Evolutionary conservation across 2,888 invertebrate genomes (phyloP).

Genomic region (Pammene fasciana): DNA sequence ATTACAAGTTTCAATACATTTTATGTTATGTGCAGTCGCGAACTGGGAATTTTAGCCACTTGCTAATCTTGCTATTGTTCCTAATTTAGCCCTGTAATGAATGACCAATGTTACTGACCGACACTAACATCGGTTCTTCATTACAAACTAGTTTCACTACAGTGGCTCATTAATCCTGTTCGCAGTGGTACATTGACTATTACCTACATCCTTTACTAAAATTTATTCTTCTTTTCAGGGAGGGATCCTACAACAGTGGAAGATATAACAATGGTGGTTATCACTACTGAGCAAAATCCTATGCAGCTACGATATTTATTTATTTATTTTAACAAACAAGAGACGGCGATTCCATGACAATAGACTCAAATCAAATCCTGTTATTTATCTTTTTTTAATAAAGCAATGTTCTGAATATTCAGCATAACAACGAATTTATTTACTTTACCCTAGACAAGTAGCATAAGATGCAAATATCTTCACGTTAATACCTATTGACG

Average conservation of each 20-base stretch:
- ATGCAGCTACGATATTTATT: constrained; percentile 2
- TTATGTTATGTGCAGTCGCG: too few species aligned
- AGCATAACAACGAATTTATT: background rate
- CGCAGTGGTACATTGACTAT: too few species aligned
- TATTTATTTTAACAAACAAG: constrained; percentile 4
- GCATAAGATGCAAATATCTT: background rate
- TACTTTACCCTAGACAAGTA: background rate
- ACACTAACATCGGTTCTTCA: too few species aligned
- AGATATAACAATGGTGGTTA: constrained; percentile 57
- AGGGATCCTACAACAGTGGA: constrained; percentile 55
- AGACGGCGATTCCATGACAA: background rate
- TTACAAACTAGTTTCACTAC: too few species aligned
- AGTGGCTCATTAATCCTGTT: too few species aligned
- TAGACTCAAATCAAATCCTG: background rate
- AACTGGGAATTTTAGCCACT: too few species aligned
- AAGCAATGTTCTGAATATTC: background rate
- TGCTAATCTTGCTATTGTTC: too few species aligned
- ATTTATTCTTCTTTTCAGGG: constrained; percentile 17
- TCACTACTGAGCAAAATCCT: constrained; percentile 50
- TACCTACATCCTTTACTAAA: background rate
- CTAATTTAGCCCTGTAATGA: too few species aligned
- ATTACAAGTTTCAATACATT: too few species aligned
- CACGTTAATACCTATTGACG: too few species aligned
- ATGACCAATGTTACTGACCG: too few species aligned
- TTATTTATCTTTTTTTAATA: constrained; percentile 10